Evolutionary conservation across 2,113 vertebrate species (phyloP).

Genomic region (Anguilla japonica): DNA sequence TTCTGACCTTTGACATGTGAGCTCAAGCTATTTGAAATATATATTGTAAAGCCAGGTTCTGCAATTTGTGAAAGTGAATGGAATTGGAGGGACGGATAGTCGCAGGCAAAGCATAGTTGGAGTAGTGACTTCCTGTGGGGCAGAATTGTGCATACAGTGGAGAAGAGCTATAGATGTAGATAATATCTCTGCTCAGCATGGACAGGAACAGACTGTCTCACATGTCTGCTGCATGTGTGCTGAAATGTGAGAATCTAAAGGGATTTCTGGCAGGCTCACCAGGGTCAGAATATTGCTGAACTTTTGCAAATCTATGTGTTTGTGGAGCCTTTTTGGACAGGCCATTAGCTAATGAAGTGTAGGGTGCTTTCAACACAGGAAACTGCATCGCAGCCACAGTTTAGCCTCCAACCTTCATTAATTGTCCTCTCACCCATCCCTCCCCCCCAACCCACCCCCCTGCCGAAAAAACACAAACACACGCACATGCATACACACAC

Average conservation of each 20-base stretch:
- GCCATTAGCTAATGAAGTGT: constrained; percentile 36
- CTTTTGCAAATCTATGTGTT: constrained; percentile 33
- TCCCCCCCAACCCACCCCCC: neutral
- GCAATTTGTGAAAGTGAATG: neutral
- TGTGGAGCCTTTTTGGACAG: constrained; percentile 42
- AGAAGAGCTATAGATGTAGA: constrained; percentile 22
- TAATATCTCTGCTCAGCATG: constrained; percentile 20
- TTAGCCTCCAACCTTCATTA: constrained; percentile 29
- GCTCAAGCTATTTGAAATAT: neutral
- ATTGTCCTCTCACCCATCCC: constrained; percentile 10
- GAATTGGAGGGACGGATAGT: neutral
- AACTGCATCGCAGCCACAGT: constrained; percentile 30
- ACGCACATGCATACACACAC: neutral
- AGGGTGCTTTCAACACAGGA: constrained; percentile 42
- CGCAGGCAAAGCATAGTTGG: neutral
- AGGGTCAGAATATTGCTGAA: constrained; percentile 33
- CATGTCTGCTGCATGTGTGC: constrained; percentile 1
- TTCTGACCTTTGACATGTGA: neutral
- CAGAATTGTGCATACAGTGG: neutral
- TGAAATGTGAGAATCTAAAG: constrained; percentile 24
- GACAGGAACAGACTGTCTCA: constrained; percentile 5
- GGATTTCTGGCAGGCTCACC: constrained; percentile 6
- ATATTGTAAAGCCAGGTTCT: neutral
- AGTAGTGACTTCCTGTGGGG: constrained; percentile 12
- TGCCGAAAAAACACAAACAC: neutral